Evolutionary conservation across 2,113 vertebrate genomes (phyloP).

Genomic region (Microcebus ravelobensis): DNA sequence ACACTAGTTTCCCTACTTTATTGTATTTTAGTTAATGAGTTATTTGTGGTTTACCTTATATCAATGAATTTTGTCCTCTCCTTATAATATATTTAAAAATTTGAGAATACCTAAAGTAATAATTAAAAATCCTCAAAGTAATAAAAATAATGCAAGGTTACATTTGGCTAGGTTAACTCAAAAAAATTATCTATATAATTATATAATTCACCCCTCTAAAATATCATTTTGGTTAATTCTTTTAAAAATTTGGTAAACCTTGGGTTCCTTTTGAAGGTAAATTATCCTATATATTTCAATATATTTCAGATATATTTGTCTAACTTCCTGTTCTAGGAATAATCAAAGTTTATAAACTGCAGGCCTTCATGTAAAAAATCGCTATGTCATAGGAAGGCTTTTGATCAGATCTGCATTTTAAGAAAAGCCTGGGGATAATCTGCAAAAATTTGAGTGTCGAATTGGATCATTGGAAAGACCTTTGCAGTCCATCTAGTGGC

Average conservation of each 20-base stretch:
- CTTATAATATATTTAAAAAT: background rate
- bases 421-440: background rate
- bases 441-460: background rate
- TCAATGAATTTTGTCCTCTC: background rate
- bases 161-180: background rate
- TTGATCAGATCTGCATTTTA: background rate
- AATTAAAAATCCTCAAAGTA: background rate
- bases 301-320: background rate
- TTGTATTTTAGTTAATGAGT: background rate
- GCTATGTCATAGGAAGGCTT: background rate
- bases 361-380: background rate
- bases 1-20: background rate
- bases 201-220: background rate
- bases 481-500: fast-evolving
- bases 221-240: background rate
- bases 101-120: background rate
- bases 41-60: background rate
- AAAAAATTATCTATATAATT: background rate
- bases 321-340: background rate
- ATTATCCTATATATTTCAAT: background rate
- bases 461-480: background rate
- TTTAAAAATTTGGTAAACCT: background rate
- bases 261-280: background rate
- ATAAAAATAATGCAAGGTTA: background rate
- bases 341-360: background rate